Base-by-base conservation (phyloP, 2,797 vertebrate species). In the Megalops cyprinoides region DNA sequence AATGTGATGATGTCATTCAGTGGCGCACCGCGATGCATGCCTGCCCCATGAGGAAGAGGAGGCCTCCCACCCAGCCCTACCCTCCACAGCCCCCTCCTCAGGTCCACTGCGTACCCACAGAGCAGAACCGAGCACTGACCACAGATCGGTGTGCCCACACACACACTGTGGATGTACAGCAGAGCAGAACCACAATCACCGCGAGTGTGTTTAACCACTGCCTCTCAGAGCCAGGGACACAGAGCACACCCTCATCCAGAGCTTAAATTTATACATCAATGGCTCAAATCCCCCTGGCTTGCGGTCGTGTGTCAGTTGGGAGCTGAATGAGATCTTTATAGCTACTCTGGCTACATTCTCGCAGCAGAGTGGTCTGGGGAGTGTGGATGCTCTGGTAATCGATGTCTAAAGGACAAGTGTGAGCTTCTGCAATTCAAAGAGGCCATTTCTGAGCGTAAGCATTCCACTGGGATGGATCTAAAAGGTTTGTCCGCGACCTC, bases 1-100 rank as follows among this genome's bases (percentile, higher is more conserved):
- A 44, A 78, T 69, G 67, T 39, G 23, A 78, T 60, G 39, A 60
- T 58, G 46, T 62, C 77, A 48, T 34, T 48, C 75, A 31, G 69
- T 20, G 7, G 25, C 56, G 25, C 73, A 55, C 1, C n/a, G 25
- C 4, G n/a, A n/a, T n/a, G n/a, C n/a, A n/a, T n/a, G n/a, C n/a
- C n/a, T n/a, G n/a, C n/a, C n/a, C n/a, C n/a, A n/a, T n/a, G n/a
- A n/a, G n/a, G n/a, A n/a, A n/a, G n/a, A n/a, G n/a, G n/a, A n/a
- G n/a, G n/a, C n/a, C n/a, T n/a, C n/a, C n/a, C n/a, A n/a, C n/a
- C n/a, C n/a, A n/a, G n/a, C n/a, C n/a, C n/a, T n/a, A n/a, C n/a
- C n/a, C n/a, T n/a, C n/a, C n/a, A n/a, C n/a, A n/a, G n/a, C n/a
- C n/a, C n/a, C 18, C 23, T 56, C 46, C 74, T 23, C 37, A 62